A percentile compares a stretch with the other conserved stretches of the same genome.
Conservation (phyloP, 2,888 invertebrate species). For the Pterobdella sp. region DNA sequence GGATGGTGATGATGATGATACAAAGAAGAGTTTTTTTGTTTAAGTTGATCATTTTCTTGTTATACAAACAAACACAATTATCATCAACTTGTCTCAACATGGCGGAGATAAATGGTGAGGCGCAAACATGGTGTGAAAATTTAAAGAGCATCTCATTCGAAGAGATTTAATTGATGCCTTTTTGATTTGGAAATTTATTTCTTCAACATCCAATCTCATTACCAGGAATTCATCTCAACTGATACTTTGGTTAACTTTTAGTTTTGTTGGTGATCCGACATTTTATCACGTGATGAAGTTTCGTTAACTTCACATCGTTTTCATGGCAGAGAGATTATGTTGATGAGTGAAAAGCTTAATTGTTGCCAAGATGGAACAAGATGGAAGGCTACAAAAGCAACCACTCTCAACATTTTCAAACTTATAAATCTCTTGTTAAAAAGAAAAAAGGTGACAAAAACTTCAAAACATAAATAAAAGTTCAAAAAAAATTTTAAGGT, state of each 20-base stretch:
- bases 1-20: conserved; percentile 28
- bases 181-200: not conserved
- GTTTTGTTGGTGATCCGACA: not conserved
- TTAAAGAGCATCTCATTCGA: too few relatives aligned
- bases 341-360: too few relatives aligned
- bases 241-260: not conserved
- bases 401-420: not conserved
- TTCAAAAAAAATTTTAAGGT: too few relatives aligned
- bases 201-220: not conserved
- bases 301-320: not conserved
- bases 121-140: too few relatives aligned
- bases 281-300: not conserved
- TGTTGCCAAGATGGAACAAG: too few relatives aligned
- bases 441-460: not conserved
- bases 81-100: not conserved
- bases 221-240: not conserved
- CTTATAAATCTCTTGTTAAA: not conserved
- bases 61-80: too few relatives aligned
- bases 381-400: not conserved
- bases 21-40: not conserved
- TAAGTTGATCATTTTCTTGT: not conserved
- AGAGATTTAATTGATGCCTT: not conserved
- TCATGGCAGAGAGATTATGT: too few relatives aligned
- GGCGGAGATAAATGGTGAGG: not conserved
- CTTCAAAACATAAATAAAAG: not conserved